These are phyloP conservation scores for Leptonema lineaticorne DNA, from an alignment of 1,140 invertebrate species.

Conservation along the genomic window DNA sequence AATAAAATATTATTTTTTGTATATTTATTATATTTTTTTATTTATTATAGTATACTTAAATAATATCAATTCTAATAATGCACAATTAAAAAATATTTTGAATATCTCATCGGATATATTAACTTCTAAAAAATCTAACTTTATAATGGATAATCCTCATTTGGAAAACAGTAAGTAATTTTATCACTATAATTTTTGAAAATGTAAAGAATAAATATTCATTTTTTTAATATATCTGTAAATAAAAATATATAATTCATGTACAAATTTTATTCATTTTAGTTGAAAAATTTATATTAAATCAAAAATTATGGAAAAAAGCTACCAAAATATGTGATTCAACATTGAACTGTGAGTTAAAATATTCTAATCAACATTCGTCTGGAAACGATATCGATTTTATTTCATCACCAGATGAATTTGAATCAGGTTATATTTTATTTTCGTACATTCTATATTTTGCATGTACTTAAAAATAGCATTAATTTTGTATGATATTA, in stretches of 20 bases:
- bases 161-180: slow-evolving; percentile 12
- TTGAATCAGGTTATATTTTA: slow-evolving; percentile 26
- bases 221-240: not conserved
- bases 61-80: not conserved
- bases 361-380: not conserved
- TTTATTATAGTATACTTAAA: not conserved
- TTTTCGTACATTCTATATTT: too few species aligned
- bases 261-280: not conserved
- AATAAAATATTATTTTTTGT: not conserved
- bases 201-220: not conserved
- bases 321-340: not conserved
- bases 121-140: not conserved
- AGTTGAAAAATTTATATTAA: slow-evolving; percentile 8
- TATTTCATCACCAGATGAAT: slow-evolving; percentile 23
- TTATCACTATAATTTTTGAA: not conserved
- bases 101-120: not conserved
- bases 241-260: not conserved
- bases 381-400: not conserved
- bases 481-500: too few species aligned
- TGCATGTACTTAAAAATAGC: too few species aligned
- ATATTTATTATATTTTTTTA: not conserved
- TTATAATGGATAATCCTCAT: not conserved
- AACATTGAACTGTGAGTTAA: not conserved
- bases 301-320: slow-evolving; percentile 5
- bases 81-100: not conserved